A percentile compares a stretch with the other conserved stretches of the same genome.
Evolutionary conservation across 1,140 invertebrate genomes (phyloP).

Genomic region (Bemisia tabaci): DNA sequence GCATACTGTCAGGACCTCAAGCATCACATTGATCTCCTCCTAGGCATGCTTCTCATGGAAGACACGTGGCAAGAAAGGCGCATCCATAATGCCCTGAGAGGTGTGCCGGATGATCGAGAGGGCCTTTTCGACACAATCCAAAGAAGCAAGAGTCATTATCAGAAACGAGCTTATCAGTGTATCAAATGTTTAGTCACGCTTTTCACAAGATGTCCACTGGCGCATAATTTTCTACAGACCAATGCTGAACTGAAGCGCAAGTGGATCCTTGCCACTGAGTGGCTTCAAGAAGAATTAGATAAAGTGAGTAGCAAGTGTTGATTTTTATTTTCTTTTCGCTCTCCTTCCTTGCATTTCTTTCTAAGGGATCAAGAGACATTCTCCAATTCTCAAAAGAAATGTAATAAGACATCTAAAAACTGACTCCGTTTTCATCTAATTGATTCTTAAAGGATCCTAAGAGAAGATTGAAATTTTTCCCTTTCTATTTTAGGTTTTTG

Average conservation of each 20-base stretch:
- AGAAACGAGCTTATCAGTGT: conserved; percentile 92
- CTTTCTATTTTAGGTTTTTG: no score
- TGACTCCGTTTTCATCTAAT: not conserved
- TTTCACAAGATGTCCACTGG: conserved; percentile 66
- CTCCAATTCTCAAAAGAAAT: no score
- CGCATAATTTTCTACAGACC: conserved; percentile 57
- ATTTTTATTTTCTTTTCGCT: conserved; percentile 4
- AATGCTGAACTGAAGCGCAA: conserved; percentile 66
- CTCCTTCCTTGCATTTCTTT: not conserved
- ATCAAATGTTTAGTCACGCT: conserved; percentile 88
- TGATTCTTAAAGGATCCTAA: no score
- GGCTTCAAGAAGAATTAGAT: conserved; percentile 91
- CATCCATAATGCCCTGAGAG: conserved; percentile 80
- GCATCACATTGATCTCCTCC: conserved; percentile 78
- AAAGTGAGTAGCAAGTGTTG: no score
- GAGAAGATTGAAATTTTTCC: no score
- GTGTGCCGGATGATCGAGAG: conserved; percentile 80
- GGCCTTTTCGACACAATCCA: conserved; percentile 87
- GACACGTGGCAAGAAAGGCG: conserved; percentile 92
- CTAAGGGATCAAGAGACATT: no score
- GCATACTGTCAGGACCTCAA: conserved; percentile 88
- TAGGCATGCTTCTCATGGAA: conserved; percentile 75
- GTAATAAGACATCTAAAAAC: not conserved
- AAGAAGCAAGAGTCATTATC: conserved; percentile 84
- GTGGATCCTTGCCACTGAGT: conserved; percentile 78